phyloP scores from a whole-genome alignment of 2,113 vertebrate species.

The Chunga burmeisteri region DNA sequence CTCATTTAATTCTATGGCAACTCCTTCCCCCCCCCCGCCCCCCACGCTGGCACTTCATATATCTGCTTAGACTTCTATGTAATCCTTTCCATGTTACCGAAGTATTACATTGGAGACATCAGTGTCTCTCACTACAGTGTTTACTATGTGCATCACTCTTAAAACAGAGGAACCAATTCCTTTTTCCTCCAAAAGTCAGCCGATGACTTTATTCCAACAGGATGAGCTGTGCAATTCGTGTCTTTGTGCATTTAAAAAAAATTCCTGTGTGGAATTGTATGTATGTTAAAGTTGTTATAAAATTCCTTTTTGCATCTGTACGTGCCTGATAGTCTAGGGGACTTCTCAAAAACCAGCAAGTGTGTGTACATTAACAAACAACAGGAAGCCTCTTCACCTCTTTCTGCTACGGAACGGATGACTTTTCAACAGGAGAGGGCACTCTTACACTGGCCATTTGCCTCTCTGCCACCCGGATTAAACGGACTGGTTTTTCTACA shows the following conservation, averaged over 20 bases:
- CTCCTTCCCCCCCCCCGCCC: too few relatives aligned
- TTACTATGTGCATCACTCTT: not conserved
- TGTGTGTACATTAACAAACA: not conserved
- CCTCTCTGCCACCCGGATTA: not conserved
- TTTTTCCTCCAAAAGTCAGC: not conserved
- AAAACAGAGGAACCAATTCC: not conserved
- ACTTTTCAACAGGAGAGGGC: slow-evolving; percentile 55
- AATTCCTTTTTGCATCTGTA: not conserved
- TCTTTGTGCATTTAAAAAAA: not conserved
- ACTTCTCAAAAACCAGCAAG: not conserved
- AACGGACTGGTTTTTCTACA: not conserved
- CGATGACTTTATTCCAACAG: not conserved
- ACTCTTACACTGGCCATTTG: slow-evolving; percentile 27
- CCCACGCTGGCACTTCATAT: not conserved
- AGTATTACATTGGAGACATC: not conserved
- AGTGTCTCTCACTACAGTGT: not conserved
- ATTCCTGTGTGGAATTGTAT: not conserved
- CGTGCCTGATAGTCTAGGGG: not conserved
- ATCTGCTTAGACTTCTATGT: not conserved
- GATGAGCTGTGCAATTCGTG: not conserved
- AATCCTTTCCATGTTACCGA: not conserved
- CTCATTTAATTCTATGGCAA: not conserved
- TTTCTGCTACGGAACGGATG: not conserved
- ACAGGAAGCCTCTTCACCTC: not conserved
- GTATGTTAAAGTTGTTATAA: not conserved